Conservation (phyloP, 2,888 invertebrate genomes). For the Thysanoteuthis rhombus region DNA sequence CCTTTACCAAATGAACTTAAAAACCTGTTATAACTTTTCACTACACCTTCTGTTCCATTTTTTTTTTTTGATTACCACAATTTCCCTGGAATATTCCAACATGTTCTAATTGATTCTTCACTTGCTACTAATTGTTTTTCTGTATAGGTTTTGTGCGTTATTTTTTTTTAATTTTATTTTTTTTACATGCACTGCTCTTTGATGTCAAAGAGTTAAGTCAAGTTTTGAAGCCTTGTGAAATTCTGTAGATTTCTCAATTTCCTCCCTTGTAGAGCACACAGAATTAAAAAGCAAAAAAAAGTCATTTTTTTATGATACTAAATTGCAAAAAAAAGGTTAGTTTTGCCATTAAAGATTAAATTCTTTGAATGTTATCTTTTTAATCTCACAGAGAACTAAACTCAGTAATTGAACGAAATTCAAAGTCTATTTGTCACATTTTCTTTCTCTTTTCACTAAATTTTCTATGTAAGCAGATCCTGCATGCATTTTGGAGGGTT, state of each 20-base stretch:
- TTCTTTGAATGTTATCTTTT: too few relatives aligned
- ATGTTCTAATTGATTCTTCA: background rate
- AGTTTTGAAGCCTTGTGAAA: background rate
- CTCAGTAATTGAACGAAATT: too few relatives aligned
- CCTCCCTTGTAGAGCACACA: background rate
- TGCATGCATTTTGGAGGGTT: background rate
- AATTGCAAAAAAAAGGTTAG: background rate
- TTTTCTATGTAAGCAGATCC: background rate
- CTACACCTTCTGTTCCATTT: background rate
- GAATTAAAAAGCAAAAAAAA: background rate
- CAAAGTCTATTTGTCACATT: too few relatives aligned
- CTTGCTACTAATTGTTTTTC: background rate
- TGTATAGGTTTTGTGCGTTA: background rate
- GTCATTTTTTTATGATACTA: background rate
- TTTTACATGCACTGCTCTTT: background rate
- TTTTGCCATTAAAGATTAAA: too few relatives aligned
- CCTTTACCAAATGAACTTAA: too few relatives aligned
- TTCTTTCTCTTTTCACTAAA: background rate
- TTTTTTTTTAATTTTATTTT: background rate
- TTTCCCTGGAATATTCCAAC: constrained; percentile 12
- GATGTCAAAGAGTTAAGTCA: background rate
- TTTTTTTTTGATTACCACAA: background rate
- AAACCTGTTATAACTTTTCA: too few relatives aligned
- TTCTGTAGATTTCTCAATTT: background rate
- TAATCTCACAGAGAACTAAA: too few relatives aligned